Percentiles rank a stretch among this genome's conserved stretches.
phyloP scores from a whole-genome alignment of 2,888 invertebrate species.

The Orchesella flavescens region DNA sequence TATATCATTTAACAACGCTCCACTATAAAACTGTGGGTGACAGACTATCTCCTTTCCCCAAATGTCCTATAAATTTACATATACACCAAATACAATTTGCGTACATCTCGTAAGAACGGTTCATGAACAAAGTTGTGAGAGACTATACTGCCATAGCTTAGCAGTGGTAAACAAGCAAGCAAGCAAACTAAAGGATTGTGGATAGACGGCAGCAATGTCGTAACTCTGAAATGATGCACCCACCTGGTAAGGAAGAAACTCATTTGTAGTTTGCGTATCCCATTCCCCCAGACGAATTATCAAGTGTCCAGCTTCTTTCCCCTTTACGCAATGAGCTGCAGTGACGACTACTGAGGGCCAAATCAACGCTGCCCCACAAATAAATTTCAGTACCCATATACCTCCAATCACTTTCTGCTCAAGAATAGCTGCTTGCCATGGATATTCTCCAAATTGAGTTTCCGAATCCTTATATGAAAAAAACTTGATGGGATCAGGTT shows the following conservation, averaged over 20 bases:
- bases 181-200: no score
- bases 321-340: conserved; percentile 73
- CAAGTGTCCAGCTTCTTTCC: conserved; percentile 74
- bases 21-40: conserved; percentile 81
- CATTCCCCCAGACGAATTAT: conserved; percentile 85
- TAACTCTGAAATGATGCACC: conserved; percentile 60
- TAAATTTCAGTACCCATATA: conserved; percentile 72
- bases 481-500: no score
- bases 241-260: conserved; percentile 83
- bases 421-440: conserved; percentile 72
- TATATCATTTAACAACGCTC: conserved; percentile 84
- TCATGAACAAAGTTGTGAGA: conserved; percentile 22
- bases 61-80: conserved; percentile 64
- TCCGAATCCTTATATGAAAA: conserved; percentile 65
- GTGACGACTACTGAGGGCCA: conserved; percentile 72
- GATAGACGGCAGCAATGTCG: conserved; percentile 26
- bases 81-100: neutral
- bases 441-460: conserved; percentile 72
- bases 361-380: conserved; percentile 73
- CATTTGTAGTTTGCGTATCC: conserved; percentile 85
- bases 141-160: neutral
- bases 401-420: conserved; percentile 69
- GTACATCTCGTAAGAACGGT: neutral
- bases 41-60: conserved; percentile 72
- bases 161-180: no score